These are phyloP conservation scores for Folsomia candida DNA, from an alignment of 2,888 invertebrate genomes.

Conservation along the genomic window DNA sequence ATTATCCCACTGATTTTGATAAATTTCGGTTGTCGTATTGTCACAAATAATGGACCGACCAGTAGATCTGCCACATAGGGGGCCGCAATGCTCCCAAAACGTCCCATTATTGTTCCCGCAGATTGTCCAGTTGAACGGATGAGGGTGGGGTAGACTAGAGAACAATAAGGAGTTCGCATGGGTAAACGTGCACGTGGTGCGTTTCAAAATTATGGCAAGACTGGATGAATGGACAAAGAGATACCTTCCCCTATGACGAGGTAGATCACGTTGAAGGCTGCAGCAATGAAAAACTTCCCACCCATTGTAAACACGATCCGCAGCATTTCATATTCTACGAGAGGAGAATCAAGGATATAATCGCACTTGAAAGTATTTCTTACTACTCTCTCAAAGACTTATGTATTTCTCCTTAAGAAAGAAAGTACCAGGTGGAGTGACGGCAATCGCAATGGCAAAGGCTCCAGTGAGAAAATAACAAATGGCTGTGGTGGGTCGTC, in stretches of 20 bases:
- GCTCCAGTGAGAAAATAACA: slow-evolving; percentile 36
- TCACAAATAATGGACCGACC: slow-evolving; percentile 29
- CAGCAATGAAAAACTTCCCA: slow-evolving; percentile 44
- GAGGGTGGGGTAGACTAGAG: slow-evolving; percentile 46
- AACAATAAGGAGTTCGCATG: too few species aligned
- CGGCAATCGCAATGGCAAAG: slow-evolving; percentile 37
- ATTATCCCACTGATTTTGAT: background rate
- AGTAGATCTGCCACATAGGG: slow-evolving; percentile 42
- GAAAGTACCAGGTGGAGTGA: slow-evolving; percentile 32
- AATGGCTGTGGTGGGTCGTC: slow-evolving; percentile 29
- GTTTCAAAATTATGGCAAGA: too few species aligned
- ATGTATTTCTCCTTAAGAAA: too few species aligned
- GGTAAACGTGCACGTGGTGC: too few species aligned
- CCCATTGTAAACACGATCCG: slow-evolving; percentile 39
- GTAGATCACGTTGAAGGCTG: slow-evolving; percentile 40
- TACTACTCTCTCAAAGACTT: too few species aligned
- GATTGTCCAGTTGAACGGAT: slow-evolving; percentile 35
- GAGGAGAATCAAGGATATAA: background rate
- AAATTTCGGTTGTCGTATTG: too few species aligned
- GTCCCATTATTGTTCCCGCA: slow-evolving; percentile 36
- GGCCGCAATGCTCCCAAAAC: slow-evolving; percentile 43
- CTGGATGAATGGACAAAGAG: too few species aligned
- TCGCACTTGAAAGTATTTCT: too few species aligned
- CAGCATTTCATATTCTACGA: slow-evolving; percentile 22
- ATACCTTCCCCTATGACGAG: slow-evolving; percentile 42